Conservation (phyloP, 2,797 vertebrate species). For the Linurgus olivaceus region DNA sequence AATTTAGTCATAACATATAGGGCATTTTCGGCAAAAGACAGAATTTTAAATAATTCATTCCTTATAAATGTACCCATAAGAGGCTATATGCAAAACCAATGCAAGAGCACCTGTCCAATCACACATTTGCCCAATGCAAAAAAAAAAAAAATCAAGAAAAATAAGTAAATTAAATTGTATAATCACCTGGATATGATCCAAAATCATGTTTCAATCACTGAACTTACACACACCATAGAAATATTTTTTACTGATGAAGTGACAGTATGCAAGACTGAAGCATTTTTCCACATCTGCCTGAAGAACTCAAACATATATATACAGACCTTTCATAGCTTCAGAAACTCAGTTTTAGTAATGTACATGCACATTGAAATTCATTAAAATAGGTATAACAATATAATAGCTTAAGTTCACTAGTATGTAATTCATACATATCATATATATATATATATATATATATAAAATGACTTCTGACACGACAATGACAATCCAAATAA, state of each 20-base stretch:
- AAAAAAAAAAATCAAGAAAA: background rate
- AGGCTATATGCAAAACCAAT: background rate
- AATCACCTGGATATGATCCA: background rate
- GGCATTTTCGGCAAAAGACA: background rate
- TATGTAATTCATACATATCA: background rate
- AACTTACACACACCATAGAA: rapidly evolving
- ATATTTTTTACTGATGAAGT: background rate
- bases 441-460: background rate
- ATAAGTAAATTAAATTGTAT: background rate
- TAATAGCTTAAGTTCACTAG: background rate
- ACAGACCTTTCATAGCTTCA: background rate
- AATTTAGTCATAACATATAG: background rate
- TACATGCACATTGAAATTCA: background rate
- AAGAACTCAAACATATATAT: background rate
- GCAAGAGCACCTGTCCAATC: background rate
- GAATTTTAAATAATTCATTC: conserved; percentile 13
- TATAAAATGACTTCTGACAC: background rate
- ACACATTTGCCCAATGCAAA: background rate
- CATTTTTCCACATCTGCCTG: background rate
- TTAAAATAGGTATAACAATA: background rate
- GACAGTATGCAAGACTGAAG: background rate
- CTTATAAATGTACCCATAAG: background rate
- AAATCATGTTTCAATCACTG: background rate
- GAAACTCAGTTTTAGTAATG: background rate
- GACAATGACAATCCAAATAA: background rate